phyloP scores from a whole-genome alignment of 2,113 vertebrate genomes.

The Emydura subglobosa region DNA sequence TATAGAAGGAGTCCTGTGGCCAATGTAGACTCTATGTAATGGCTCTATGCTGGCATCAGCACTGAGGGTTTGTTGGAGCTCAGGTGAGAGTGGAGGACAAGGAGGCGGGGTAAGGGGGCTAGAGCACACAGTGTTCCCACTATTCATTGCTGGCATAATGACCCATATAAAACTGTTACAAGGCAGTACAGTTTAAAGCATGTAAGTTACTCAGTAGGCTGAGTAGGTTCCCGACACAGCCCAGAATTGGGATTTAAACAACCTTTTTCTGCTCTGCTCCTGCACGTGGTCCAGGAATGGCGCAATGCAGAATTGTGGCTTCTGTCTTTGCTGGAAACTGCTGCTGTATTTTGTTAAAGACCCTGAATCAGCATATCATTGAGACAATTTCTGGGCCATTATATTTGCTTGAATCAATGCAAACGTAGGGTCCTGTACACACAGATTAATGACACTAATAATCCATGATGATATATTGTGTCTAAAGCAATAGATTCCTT shows the following conservation, averaged over 20 bases:
- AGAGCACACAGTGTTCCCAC: constrained; percentile 9
- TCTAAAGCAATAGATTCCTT: constrained; percentile 56
- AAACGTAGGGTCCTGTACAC: background rate
- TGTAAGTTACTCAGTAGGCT: constrained; percentile 35
- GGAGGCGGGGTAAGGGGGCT: background rate
- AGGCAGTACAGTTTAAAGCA: constrained; percentile 1
- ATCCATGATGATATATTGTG: constrained; percentile 30
- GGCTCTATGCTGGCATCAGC: background rate
- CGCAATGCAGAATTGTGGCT: background rate
- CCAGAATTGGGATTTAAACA: constrained; percentile 3
- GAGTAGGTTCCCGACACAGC: background rate
- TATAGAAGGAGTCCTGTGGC: background rate
- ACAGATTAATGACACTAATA: constrained; percentile 47
- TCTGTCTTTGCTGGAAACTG: background rate
- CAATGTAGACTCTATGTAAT: constrained; percentile 4
- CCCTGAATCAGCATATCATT: background rate
- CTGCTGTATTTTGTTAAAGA: background rate
- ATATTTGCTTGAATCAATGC: background rate
- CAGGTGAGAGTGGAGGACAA: constrained; percentile 1
- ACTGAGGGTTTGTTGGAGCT: background rate
- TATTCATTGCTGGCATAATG: constrained; percentile 40
- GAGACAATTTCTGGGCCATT: background rate
- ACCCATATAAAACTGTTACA: constrained; percentile 10
- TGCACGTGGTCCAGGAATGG: background rate
- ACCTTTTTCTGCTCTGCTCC: background rate